phyloP scores from a whole-genome alignment of 2,797 vertebrate genomes.

The Neomorphus geoffroyi region DNA sequence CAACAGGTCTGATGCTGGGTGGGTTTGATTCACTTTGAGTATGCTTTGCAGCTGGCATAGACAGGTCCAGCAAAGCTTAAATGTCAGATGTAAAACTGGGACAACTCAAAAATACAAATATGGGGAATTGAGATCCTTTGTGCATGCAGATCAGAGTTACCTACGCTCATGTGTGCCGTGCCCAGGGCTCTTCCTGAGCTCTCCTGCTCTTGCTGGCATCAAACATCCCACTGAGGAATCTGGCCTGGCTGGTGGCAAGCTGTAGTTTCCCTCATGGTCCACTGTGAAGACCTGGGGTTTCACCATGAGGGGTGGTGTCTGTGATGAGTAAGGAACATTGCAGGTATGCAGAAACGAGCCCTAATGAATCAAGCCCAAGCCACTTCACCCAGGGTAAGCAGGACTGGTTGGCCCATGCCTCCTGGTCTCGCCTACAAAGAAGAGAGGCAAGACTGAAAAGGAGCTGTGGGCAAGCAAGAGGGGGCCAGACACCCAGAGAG shows the following conservation, averaged over 20 bases:
- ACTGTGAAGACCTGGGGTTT: not conserved
- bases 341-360: constrained; percentile 3
- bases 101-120: not conserved
- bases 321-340: not conserved
- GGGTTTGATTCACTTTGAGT: not conserved
- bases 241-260: not conserved
- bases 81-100: not conserved
- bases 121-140: not conserved
- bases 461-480: not conserved
- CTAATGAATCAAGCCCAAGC: not conserved
- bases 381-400: not conserved
- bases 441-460: not conserved
- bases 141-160: not conserved
- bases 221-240: not conserved
- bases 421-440: not conserved
- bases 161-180: accelerated
- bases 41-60: not conserved
- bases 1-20: not conserved
- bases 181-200: not conserved
- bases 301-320: not conserved
- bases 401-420: not conserved
- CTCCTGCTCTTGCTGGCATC: not conserved
- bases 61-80: not conserved
- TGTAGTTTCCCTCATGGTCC: not conserved
- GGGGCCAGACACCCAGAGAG: not conserved